Evolutionary conservation across 2,888 invertebrate genomes (phyloP), one percentile per base, ranked within the genome.

Genomic region (Spilarctia lutea): DNA sequence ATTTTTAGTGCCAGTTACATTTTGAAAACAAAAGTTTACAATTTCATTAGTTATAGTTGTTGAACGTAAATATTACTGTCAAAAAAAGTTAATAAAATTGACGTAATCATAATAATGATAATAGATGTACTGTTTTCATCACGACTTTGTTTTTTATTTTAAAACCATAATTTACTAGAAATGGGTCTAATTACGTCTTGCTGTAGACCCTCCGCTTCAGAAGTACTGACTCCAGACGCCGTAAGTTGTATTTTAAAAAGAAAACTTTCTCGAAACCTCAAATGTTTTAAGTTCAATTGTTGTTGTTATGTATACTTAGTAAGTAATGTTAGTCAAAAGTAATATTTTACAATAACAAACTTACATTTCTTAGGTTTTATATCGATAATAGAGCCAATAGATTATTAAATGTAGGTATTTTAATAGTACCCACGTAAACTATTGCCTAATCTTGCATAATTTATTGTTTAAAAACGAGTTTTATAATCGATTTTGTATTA

Each of bases 141-240:
- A 74, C 73, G 66, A 71, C 4, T 63, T 63, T 4, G 80, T 83
- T 66, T 45, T 86, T 79, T 81, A 75, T 72, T 79, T 67, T 69
- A 39, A 79, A 81, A 76, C 76, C 60, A 16, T 56, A 70, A 74
- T 20, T 79, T 84, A 82, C 78, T 35, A 68, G 88, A 86, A 89
- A 96, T 96, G 96, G 96, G 96, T 75, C 85, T 96, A 71, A 92
- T 96, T 76, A 89, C 91, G 70, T 96, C 96, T 67, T 97, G 97
- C 88, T 96, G 96, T 88, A 96, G 88, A 87, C 95, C 95, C 80
- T 96, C 96, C 73, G 93, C 96, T 74, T 91, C 96, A n/a, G 96
- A 96, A 77, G 94, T 96, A 67, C 88, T 96, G 74, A 96, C 96
- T 74, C 97, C 97, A 77, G 96, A 97, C 89, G 91, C 94, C 87